These are phyloP conservation scores for Thysanoteuthis rhombus DNA, from an alignment of 2,888 invertebrate species.

Conservation along the genomic window DNA sequence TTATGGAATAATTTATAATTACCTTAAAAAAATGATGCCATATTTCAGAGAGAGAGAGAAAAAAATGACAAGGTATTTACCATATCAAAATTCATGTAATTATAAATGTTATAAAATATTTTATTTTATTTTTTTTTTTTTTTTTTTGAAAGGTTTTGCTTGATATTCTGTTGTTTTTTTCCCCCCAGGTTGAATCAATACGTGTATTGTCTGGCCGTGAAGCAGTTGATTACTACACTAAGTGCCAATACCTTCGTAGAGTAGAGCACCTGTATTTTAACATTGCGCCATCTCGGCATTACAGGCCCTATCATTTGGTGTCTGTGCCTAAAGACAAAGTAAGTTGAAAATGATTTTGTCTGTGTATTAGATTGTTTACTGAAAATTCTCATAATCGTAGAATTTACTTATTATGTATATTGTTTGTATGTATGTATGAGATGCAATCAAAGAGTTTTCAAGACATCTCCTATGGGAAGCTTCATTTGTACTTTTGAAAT, in stretches of 20 bases:
- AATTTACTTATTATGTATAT: not conserved
- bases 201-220: slow-evolving; percentile 61
- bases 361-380: not conserved
- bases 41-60: too few species aligned
- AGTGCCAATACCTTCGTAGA: slow-evolving; percentile 62
- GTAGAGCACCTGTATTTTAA: slow-evolving; percentile 65
- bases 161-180: not conserved
- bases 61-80: too few species aligned
- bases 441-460: not conserved
- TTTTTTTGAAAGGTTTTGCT: too few species aligned
- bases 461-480: too few species aligned
- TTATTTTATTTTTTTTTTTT: too few species aligned
- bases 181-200: slow-evolving; percentile 48
- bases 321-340: slow-evolving; percentile 64
- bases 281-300: slow-evolving; percentile 54
- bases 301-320: slow-evolving; percentile 62
- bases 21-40: too few species aligned
- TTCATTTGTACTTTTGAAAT: too few species aligned
- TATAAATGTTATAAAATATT: too few species aligned
- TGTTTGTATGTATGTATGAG: not conserved
- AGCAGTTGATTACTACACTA: slow-evolving; percentile 64
- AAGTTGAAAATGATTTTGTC: not conserved
- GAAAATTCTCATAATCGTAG: not conserved
- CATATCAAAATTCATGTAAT: too few species aligned
- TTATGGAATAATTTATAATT: too few species aligned